Evolutionary conservation across 2,888 invertebrate genomes (phyloP).

Genomic region (Eupithecia vulgata): DNA sequence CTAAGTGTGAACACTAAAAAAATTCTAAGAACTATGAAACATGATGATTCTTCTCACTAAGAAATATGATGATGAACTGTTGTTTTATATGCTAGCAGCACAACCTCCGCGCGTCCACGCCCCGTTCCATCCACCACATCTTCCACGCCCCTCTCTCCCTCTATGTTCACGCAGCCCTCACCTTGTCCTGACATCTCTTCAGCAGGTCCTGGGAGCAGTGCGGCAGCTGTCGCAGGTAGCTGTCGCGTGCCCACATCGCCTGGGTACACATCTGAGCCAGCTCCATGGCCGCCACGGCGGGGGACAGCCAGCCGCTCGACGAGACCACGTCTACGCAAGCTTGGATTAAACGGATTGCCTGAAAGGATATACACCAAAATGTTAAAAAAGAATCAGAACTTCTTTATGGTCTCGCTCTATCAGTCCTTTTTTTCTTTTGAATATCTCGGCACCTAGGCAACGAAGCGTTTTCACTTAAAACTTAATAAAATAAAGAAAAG

Average conservation of each 20-base stretch:
- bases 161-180: slow-evolving; percentile 66
- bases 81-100: no score
- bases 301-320: slow-evolving; percentile 99
- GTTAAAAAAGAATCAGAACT: no score
- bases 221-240: slow-evolving; percentile 97
- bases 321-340: slow-evolving; percentile 97
- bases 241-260: slow-evolving; percentile 99
- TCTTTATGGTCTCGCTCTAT: neutral
- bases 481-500: no score
- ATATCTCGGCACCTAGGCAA: no score
- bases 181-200: slow-evolving; percentile 86
- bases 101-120: slow-evolving; percentile 64
- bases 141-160: neutral
- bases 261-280: slow-evolving; percentile 99
- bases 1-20: no score
- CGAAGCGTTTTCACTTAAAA: no score
- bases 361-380: neutral
- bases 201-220: slow-evolving; percentile 96
- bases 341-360: slow-evolving; percentile 93
- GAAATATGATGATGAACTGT: no score
- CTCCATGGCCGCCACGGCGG: slow-evolving; percentile 99
- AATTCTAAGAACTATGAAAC: no score
- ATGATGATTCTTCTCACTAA: no score
- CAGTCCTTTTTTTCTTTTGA: no score
- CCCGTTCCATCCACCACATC: slow-evolving; percentile 96